phyloP scores from a whole-genome alignment of 2,888 invertebrate genomes.

The Tubulanus polymorphus region DNA sequence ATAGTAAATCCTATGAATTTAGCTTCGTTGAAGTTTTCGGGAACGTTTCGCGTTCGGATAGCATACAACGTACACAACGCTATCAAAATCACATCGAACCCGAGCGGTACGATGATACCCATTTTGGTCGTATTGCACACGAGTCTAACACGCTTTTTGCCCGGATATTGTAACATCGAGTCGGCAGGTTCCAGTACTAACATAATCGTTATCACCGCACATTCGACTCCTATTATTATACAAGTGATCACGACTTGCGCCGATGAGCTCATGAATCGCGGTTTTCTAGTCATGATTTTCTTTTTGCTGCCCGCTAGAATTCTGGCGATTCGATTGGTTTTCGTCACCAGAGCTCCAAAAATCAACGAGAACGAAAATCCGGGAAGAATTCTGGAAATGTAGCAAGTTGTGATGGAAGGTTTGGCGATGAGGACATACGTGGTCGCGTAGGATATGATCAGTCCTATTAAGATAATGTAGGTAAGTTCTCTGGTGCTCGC shows the following conservation, averaged over 20 bases:
- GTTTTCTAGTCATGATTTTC: constrained; percentile 81
- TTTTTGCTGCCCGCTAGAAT: constrained; percentile 97
- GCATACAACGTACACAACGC: constrained; percentile 90
- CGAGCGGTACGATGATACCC: constrained; percentile 72
- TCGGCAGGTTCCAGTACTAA: constrained; percentile 62
- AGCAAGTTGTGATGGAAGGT: constrained; percentile 73
- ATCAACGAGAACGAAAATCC: constrained; percentile 96
- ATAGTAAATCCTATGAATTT: constrained; percentile 86
- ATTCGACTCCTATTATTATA: constrained; percentile 83
- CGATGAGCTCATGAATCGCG: constrained; percentile 71
- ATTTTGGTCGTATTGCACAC: constrained; percentile 63
- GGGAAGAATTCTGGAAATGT: constrained; percentile 85
- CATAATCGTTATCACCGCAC: constrained; percentile 64
- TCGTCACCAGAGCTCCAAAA: constrained; percentile 92
- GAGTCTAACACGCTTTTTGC: constrained; percentile 59
- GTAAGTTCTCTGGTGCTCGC: constrained; percentile 74
- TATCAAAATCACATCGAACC: constrained; percentile 69
- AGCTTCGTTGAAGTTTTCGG: constrained; percentile 90
- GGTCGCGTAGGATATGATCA: constrained; percentile 54
- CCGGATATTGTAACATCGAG: constrained; percentile 54
- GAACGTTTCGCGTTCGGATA: constrained; percentile 73
- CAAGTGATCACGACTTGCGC: constrained; percentile 70
- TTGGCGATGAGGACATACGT: constrained; percentile 85
- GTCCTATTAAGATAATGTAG: constrained; percentile 72
- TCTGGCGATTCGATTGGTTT: constrained; percentile 93